A percentile compares a stretch with the other conserved stretches of the same genome.
Evolutionary conservation across 37 sponge, comb jelly and placozoan genomes (phyloP).

Genomic region (Chondrosia reniformis): DNA sequence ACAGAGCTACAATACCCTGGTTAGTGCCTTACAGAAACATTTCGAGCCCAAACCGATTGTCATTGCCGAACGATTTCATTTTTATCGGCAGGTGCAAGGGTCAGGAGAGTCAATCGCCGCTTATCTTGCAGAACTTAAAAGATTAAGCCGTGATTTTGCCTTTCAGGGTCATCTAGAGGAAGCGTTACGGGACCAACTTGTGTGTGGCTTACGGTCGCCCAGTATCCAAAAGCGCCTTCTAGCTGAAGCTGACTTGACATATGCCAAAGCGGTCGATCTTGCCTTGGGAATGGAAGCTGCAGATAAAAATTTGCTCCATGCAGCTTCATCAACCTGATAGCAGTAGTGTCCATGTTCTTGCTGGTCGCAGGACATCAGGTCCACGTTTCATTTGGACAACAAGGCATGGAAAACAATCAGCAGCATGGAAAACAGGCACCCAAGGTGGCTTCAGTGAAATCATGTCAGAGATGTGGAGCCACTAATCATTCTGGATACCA

Average conservation of each 20-base stretch:
- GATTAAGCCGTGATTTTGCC: background rate
- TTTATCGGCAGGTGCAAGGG: background rate
- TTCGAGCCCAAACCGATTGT: constrained; percentile 12
- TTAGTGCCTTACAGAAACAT: background rate
- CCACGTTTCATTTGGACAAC: background rate
- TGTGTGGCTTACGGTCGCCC: background rate
- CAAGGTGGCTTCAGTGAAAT: background rate
- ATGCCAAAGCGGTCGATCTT: background rate
- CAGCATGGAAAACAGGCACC: background rate
- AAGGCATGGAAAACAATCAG: background rate
- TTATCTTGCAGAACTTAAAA: background rate
- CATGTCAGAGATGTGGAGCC: background rate
- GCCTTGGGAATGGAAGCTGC: constrained; percentile 6
- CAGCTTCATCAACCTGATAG: too few species aligned
- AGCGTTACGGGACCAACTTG: constrained; percentile 1
- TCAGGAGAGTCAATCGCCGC: background rate
- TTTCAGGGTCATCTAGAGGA: background rate
- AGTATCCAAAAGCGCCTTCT: background rate
- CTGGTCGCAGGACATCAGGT: background rate
- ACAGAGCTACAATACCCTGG: background rate
- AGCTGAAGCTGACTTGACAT: background rate
- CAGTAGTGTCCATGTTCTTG: background rate
- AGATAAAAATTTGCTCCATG: too few species aligned
- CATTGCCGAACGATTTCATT: constrained; percentile 4
- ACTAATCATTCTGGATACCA: background rate